Conservation (phyloP, 2,888 invertebrate genomes). For the Mycalesis mineus region DNA sequence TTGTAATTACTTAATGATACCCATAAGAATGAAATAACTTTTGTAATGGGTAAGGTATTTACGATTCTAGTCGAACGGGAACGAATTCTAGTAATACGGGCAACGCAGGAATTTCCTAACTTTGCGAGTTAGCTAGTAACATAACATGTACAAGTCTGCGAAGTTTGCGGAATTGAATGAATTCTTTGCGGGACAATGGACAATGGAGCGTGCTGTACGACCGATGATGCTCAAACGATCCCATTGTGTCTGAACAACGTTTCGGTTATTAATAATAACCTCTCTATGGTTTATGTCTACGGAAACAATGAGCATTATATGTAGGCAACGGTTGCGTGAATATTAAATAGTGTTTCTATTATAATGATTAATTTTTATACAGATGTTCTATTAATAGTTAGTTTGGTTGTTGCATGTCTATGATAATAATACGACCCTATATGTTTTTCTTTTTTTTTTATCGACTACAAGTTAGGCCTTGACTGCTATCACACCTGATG, state of each 20-base stretch:
- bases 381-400: not conserved
- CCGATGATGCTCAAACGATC: conserved; percentile 34
- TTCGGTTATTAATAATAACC: conserved; percentile 27
- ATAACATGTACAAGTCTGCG: conserved; percentile 8
- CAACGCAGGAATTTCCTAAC: no score
- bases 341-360: not conserved
- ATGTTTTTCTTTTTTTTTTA: no score
- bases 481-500: no score
- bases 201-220: conserved; percentile 52
- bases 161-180: conserved; percentile 60
- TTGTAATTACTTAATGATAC: no score
- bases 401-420: no score
- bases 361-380: not conserved
- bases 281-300: conserved; percentile 13
- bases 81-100: no score
- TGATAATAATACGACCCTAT: no score
- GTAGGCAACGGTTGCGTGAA: not conserved
- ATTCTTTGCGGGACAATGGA: conserved; percentile 62
- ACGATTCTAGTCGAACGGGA: no score
- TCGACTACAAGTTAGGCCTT: no score
- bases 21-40: no score
- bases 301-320: conserved; percentile 12
- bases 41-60: no score
- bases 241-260: conserved; percentile 35
- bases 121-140: not conserved